phyloP scores from a whole-genome alignment of 2,113 vertebrate genomes.

The Bos indicus region DNA sequence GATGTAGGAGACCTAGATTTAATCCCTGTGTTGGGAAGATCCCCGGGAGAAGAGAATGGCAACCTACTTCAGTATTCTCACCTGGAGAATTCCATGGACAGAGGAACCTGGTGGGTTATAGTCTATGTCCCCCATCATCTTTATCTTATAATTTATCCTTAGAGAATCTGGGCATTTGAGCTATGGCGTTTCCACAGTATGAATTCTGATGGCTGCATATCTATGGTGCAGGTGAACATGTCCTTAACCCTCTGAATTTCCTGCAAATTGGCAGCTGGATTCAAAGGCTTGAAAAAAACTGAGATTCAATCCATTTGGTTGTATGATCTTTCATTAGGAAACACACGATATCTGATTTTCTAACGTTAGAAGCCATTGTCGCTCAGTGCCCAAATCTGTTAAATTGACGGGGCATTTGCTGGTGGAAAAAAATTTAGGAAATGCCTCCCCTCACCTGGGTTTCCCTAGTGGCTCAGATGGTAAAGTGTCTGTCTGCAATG shows the following conservation, averaged over 20 bases:
- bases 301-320: background rate
- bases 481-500: no score
- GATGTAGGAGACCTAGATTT: background rate
- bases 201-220: background rate
- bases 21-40: background rate
- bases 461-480: no score
- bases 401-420: background rate
- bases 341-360: background rate
- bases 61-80: background rate
- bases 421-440: background rate
- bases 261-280: background rate
- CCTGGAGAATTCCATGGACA: background rate
- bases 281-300: background rate
- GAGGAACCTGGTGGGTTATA: background rate
- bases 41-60: background rate
- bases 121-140: background rate
- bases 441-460: no score
- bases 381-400: background rate
- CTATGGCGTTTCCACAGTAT: background rate
- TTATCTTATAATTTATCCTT: background rate
- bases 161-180: background rate
- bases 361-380: background rate
- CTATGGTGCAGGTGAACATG: background rate
- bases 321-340: background rate
- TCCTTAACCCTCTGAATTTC: background rate